Percentiles rank a stretch among this genome's conserved stretches.
These are phyloP conservation scores for Tiliacea aurago DNA, from an alignment of 2,888 invertebrate species.

Conservation along the genomic window DNA sequence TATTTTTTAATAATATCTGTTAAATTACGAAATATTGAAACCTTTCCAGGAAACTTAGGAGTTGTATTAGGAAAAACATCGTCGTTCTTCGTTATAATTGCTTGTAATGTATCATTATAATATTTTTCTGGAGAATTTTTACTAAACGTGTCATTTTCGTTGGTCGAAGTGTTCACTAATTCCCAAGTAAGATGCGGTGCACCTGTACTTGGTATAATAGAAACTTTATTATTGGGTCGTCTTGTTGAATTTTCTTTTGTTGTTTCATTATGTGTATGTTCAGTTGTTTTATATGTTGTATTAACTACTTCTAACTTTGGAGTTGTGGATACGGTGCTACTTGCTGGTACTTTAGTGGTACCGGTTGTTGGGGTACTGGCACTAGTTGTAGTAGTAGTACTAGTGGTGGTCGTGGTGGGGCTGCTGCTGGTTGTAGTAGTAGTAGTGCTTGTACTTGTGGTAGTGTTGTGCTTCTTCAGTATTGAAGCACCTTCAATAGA, in stretches of 20 bases:
- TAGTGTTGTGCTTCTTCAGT: slow-evolving; percentile 81
- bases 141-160: slow-evolving; percentile 80
- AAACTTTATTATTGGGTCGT: slow-evolving; percentile 87
- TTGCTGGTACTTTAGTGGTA: slow-evolving; percentile 26
- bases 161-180: slow-evolving; percentile 89
- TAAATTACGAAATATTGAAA: slow-evolving; percentile 90
- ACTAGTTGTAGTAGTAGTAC: slow-evolving; percentile 49
- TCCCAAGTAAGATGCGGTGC: slow-evolving; percentile 90
- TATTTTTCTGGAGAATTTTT: slow-evolving; percentile 89
- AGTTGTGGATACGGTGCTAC: slow-evolving; percentile 57
- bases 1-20: slow-evolving; percentile 92
- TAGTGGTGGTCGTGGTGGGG: slow-evolving; percentile 56
- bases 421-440: slow-evolving; percentile 54
- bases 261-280: slow-evolving; percentile 63
- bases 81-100: slow-evolving; percentile 91
- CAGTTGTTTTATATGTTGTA: slow-evolving; percentile 60
- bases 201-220: slow-evolving; percentile 84
- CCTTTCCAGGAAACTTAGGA: slow-evolving; percentile 84
- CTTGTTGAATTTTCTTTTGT: slow-evolving; percentile 81
- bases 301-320: slow-evolving; percentile 56
- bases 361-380: slow-evolving; percentile 40
- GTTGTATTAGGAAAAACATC: slow-evolving; percentile 85
- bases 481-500: slow-evolving; percentile 87
- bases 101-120: slow-evolving; percentile 92
- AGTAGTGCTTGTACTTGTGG: slow-evolving; percentile 62